Percentiles rank a stretch among this genome's conserved stretches.
These are phyloP conservation scores for Apogon hyalosoma DNA, from an alignment of 2,797 vertebrate species.

Conservation along the genomic window DNA sequence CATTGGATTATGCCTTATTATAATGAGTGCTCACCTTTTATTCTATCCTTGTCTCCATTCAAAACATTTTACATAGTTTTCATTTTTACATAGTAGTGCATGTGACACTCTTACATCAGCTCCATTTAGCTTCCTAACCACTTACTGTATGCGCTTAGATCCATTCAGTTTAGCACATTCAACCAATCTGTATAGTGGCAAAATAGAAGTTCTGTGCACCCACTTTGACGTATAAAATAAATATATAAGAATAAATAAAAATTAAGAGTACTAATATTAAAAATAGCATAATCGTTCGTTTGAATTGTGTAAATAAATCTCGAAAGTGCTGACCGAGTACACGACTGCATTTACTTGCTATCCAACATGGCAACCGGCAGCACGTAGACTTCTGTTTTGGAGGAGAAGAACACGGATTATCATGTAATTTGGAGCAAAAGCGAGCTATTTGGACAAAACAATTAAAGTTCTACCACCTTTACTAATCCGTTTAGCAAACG, in stretches of 20 bases:
- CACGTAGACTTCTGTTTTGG: constrained; percentile 44
- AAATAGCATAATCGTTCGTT: rapidly evolving
- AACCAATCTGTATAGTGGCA: too few relatives aligned
- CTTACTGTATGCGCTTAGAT: too few relatives aligned
- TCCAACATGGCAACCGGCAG: constrained; percentile 72
- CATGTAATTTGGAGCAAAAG: constrained; percentile 18
- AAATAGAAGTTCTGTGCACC: too few relatives aligned
- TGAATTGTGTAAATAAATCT: not conserved
- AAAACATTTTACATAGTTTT: too few relatives aligned
- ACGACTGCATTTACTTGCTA: constrained; percentile 26
- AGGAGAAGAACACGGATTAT: constrained; percentile 33
- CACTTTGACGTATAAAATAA: too few relatives aligned
- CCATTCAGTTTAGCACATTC: too few relatives aligned
- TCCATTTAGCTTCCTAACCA: too few relatives aligned
- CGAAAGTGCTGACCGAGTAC: constrained; percentile 43
- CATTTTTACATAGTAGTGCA: too few relatives aligned
- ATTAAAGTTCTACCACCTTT: not conserved
- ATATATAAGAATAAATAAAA: not conserved
- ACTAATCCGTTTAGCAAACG: not conserved
- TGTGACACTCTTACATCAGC: too few relatives aligned
- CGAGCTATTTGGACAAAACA: not conserved
- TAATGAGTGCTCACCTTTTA: too few relatives aligned
- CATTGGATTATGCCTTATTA: too few relatives aligned
- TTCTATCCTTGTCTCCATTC: too few relatives aligned
- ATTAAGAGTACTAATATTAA: not conserved